Evolutionary conservation across 2,113 vertebrate species (phyloP).

Genomic region (Lucifuga dentata): DNA sequence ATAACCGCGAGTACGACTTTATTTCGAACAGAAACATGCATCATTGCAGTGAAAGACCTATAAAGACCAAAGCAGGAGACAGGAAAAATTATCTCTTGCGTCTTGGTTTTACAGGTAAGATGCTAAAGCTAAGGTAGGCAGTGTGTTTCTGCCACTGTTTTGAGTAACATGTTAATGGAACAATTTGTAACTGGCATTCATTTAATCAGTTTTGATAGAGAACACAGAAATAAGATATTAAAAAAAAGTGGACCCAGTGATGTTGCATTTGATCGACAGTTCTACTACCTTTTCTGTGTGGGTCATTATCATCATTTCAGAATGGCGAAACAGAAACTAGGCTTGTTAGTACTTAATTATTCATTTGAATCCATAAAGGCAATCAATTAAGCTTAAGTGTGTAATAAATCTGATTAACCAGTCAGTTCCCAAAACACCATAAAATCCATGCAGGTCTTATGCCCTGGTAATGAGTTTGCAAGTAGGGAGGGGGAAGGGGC

Average conservation of each 20-base stretch:
- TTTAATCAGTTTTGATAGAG: conserved; percentile 12
- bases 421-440: conserved; percentile 84
- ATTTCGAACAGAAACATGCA: conserved; percentile 28
- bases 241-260: conserved; percentile 33
- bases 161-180: neutral
- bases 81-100: neutral
- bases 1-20: conserved; percentile 4
- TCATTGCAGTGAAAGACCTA: neutral
- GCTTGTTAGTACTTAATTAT: conserved; percentile 83
- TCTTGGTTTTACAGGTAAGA: neutral
- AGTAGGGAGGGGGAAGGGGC: conserved; percentile 56
- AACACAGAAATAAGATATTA: neutral
- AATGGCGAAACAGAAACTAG: conserved; percentile 75
- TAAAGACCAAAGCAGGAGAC: conserved; percentile 5
- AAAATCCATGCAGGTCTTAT: conserved; percentile 81
- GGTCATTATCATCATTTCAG: conserved; percentile 74
- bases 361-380: conserved; percentile 83
- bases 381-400: conserved; percentile 85
- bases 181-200: conserved; percentile 11
- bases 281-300: conserved; percentile 39
- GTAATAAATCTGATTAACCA: conserved; percentile 85
- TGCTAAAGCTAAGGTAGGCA: neutral
- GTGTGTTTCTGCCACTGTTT: neutral
- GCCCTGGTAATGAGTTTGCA: conserved; percentile 79
- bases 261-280: conserved; percentile 63